phyloP scores from a whole-genome alignment of 2,113 vertebrate species.

The Megaceryle maxima region DNA sequence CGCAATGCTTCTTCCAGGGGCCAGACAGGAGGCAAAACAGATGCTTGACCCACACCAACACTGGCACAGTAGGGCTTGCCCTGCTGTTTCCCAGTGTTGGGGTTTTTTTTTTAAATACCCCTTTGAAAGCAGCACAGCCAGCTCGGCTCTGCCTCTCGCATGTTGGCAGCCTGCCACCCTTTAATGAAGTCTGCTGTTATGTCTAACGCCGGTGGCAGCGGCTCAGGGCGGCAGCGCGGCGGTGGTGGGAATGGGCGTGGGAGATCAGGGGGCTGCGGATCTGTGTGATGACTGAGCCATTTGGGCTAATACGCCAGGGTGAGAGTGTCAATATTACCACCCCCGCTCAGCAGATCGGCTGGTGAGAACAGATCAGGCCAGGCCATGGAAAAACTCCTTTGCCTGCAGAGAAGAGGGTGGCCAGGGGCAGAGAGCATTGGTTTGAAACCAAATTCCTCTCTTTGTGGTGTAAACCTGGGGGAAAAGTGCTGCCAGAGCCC shows the following conservation, averaged over 20 bases:
- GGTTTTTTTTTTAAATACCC: not conserved
- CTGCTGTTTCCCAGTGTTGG: not conserved
- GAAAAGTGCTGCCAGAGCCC: not conserved
- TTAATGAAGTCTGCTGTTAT: conserved; percentile 1
- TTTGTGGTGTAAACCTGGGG: rapidly evolving
- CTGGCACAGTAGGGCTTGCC: not conserved
- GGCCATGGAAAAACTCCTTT: not conserved
- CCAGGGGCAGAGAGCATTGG: rapidly evolving
- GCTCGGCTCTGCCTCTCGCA: conserved; percentile 37
- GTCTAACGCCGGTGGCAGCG: not conserved
- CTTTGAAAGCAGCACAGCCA: not conserved
- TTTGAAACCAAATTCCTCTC: not conserved
- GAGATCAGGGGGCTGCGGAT: not conserved
- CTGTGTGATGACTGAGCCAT: not conserved
- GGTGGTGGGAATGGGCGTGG: not conserved
- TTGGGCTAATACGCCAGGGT: not conserved
- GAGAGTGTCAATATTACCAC: not conserved
- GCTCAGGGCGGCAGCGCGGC: not conserved
- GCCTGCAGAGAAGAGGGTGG: not conserved
- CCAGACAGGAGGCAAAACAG: not conserved
- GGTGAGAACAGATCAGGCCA: not conserved
- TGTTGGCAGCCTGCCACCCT: conserved; percentile 21
- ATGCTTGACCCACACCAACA: not conserved
- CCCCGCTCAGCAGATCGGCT: not conserved
- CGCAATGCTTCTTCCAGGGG: not conserved